These are phyloP conservation scores for Xylophagus ater DNA, from an alignment of 2,888 invertebrate species.

Conservation along the genomic window DNA sequence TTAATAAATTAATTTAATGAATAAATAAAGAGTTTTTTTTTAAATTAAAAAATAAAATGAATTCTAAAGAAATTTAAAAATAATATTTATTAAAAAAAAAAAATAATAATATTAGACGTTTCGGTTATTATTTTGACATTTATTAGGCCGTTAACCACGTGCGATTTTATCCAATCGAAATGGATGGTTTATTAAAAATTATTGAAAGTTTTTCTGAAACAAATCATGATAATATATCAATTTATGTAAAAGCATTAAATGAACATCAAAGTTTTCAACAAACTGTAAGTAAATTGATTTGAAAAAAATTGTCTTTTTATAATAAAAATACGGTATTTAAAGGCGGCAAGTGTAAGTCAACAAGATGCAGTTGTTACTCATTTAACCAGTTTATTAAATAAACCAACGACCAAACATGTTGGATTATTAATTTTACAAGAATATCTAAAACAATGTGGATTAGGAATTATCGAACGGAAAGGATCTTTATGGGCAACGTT, in stretches of 20 bases:
- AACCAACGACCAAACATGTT: constrained; percentile 18
- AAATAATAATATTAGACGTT: too few relatives aligned
- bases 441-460: constrained; percentile 22
- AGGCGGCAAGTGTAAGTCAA: constrained; percentile 3
- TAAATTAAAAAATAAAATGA: too few relatives aligned
- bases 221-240: constrained; percentile 18
- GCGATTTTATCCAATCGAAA: too few relatives aligned
- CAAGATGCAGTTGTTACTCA: constrained; percentile 17
- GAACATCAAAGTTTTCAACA: constrained; percentile 24
- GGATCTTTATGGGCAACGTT: constrained; percentile 23
- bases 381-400: constrained; percentile 24
- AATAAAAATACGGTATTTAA: background rate
- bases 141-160: too few relatives aligned
- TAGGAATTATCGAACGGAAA: constrained; percentile 24
- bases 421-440: constrained; percentile 22
- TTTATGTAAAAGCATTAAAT: constrained; percentile 22
- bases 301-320: background rate
- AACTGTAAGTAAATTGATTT: constrained; percentile 19
- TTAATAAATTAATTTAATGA: too few relatives aligned
- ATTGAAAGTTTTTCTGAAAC: constrained; percentile 21
- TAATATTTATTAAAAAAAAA: too few relatives aligned
- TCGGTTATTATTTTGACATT: too few relatives aligned
- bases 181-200: constrained; percentile 24
- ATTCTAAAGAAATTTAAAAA: too few relatives aligned
- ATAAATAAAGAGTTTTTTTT: too few relatives aligned